A percentile compares a stretch with the other conserved stretches of the same genome.
phyloP scores from a whole-genome alignment of 2,113 vertebrate genomes.

The Tachysurus vachellii region DNA sequence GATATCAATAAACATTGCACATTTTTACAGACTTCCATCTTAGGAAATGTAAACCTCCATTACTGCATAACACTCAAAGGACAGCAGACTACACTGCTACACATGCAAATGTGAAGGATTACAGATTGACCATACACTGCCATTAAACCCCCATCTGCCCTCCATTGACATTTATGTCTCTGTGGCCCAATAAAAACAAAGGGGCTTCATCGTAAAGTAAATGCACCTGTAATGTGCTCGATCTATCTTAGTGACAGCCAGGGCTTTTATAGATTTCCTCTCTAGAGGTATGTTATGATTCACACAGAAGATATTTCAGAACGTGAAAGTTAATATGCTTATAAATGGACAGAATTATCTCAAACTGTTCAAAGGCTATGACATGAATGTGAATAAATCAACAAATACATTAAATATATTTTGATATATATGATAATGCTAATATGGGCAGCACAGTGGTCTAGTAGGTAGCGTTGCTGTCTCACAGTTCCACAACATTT shows the following conservation, averaged over 20 bases:
- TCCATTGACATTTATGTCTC: slow-evolving; percentile 44
- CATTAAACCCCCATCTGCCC: background rate
- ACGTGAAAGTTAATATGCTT: background rate
- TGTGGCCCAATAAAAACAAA: slow-evolving; percentile 38
- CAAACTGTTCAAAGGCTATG: background rate
- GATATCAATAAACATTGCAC: no score
- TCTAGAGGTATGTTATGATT: slow-evolving; percentile 23
- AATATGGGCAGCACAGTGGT: background rate
- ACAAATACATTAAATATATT: background rate
- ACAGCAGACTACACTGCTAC: background rate
- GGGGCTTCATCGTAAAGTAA: slow-evolving; percentile 33
- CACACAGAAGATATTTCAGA: background rate
- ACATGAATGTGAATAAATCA: background rate
- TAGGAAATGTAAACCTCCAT: background rate
- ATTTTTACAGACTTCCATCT: background rate
- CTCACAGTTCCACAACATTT: no score
- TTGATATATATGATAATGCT: background rate
- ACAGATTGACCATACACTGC: slow-evolving; percentile 1
- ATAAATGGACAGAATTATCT: background rate
- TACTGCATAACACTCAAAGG: slow-evolving; percentile 2
- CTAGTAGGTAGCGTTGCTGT: background rate
- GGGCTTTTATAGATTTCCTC: slow-evolving; percentile 24
- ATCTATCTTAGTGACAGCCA: slow-evolving; percentile 54
- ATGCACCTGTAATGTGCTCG: slow-evolving; percentile 42
- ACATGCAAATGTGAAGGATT: slow-evolving; percentile 9